A percentile compares a stretch with the other conserved stretches of the same genome.
These are phyloP conservation scores for Maccullochella peelii DNA, from an alignment of 2,113 vertebrate genomes.

Conservation along the genomic window DNA sequence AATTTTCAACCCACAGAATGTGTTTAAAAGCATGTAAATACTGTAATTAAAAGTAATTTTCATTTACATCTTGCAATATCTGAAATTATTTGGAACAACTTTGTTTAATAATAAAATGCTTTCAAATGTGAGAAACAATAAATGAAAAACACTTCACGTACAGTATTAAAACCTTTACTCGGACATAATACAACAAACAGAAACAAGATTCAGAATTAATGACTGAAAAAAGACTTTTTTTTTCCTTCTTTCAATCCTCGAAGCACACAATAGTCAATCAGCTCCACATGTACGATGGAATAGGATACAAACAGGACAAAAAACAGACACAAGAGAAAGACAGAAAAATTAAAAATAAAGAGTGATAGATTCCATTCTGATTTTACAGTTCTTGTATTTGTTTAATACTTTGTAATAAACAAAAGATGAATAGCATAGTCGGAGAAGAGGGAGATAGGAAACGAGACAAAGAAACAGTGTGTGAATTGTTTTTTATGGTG, in stretches of 20 bases:
- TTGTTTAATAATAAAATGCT: not conserved
- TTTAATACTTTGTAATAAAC: conserved; percentile 82
- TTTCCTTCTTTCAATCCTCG: conserved; percentile 73
- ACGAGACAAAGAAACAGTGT: conserved; percentile 59
- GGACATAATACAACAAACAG: conserved; percentile 84
- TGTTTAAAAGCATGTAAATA: not conserved
- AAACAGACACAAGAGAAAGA: conserved; percentile 58
- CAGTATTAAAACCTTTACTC: conserved; percentile 86
- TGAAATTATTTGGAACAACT: not conserved
- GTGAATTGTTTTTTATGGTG: conserved; percentile 54
- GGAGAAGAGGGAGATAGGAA: conserved; percentile 58
- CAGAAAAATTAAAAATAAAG: conserved; percentile 52
- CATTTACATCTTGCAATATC: not conserved
- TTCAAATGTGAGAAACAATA: conserved; percentile 1
- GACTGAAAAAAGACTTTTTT: conserved; percentile 73
- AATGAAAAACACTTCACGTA: conserved; percentile 48
- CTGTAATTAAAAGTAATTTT: not conserved
- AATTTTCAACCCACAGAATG: not conserved
- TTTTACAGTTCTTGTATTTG: conserved; percentile 73
- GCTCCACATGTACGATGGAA: conserved; percentile 72
- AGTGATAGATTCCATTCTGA: conserved; percentile 67
- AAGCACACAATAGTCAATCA: conserved; percentile 77
- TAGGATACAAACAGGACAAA: conserved; percentile 69
- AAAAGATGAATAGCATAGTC: conserved; percentile 61
- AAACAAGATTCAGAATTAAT: conserved; percentile 83